Base-by-base conservation (phyloP, 2,113 vertebrate species). In the Sorex fumeus region DNA sequence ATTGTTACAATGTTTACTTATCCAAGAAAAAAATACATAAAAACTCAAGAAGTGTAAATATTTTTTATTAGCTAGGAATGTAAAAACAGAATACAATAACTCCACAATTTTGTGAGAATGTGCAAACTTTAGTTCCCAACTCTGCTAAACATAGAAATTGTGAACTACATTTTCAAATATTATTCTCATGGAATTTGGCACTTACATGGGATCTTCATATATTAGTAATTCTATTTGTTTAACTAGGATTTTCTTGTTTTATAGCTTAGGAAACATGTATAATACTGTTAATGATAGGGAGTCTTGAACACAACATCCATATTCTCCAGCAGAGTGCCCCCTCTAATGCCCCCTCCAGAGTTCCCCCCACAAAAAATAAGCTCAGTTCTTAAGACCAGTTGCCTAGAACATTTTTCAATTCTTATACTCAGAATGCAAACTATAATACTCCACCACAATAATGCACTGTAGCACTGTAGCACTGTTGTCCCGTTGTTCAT, bases 21-120 rank as follows among this genome's bases (percentile, higher is more conserved):
- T 92, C 75, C 66, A 85, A 62, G 71, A 88, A 87, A 72, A 72
- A 47, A 57, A 67, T 72, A 34, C 9, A 69, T 74, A 50, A 88
- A 70, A 82, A 75, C 12, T 50, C 10, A 43, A 47, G 36, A 88
- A 84, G 11, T 50, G 70, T 57, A 77, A 21, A 50, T 83, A 91
- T 83, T 88, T 71, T 28, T 15, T 64, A 45, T 72, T 62, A 94
- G 84, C 9, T 11, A 2, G 74, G 71, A 50, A 67, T 28, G 6
- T n/a, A 47, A 57, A 2, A 7, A 40, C 15, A 1, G 0, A 15
- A 13, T 0, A 53, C 75, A 76, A 10, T 12, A 60, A 60, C 57
- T 7, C 19, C 57, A 50, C 2, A 53, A 36, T 7, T 71, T 93
- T 62, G 6, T 77, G 16, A 77, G 11, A 87, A 32, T 34, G 3